Evolutionary conservation across 2,888 invertebrate species (phyloP).

Genomic region (Drosophila demipolita): DNA sequence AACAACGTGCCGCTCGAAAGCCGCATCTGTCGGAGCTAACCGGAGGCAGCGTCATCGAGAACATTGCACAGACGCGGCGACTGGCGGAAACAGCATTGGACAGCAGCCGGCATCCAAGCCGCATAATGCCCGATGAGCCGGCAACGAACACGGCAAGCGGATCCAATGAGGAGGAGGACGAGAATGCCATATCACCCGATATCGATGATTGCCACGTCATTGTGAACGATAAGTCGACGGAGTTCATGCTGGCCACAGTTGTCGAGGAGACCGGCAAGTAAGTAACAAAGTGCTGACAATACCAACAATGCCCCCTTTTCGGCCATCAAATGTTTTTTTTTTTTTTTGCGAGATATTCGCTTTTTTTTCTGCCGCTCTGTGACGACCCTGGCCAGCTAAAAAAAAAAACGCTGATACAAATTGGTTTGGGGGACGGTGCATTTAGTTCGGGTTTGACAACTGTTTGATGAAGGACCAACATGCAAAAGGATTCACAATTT

Average conservation of each 20-base stretch:
- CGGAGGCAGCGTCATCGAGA: conserved; percentile 94
- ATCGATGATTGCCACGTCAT: conserved; percentile 93
- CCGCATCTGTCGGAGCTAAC: conserved; percentile 90
- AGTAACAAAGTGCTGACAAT: conserved; percentile 85
- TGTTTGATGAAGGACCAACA: not conserved
- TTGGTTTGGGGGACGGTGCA: not conserved
- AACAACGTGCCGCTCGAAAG: conserved; percentile 92
- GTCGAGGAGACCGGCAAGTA: conserved; percentile 92
- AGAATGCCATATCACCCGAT: conserved; percentile 88
- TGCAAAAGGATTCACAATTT: conserved; percentile 8
- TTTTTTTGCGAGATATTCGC: not conserved
- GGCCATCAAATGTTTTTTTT: not conserved
- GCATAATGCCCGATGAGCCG: conserved; percentile 89
- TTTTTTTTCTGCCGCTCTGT: not conserved
- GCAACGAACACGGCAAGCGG: conserved; percentile 96
- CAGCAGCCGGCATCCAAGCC: conserved; percentile 85
- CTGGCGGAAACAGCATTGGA: conserved; percentile 92
- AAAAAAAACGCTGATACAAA: not conserved
- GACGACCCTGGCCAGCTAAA: not conserved
- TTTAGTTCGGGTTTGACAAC: conserved; percentile 5
- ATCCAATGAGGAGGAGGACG: conserved; percentile 94
- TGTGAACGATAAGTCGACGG: conserved; percentile 95
- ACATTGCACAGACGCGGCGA: conserved; percentile 92
- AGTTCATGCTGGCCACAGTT: conserved; percentile 95
- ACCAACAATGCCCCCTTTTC: not conserved